Conservation (phyloP, 2,888 invertebrate genomes). For the Erebia palarica region DNA sequence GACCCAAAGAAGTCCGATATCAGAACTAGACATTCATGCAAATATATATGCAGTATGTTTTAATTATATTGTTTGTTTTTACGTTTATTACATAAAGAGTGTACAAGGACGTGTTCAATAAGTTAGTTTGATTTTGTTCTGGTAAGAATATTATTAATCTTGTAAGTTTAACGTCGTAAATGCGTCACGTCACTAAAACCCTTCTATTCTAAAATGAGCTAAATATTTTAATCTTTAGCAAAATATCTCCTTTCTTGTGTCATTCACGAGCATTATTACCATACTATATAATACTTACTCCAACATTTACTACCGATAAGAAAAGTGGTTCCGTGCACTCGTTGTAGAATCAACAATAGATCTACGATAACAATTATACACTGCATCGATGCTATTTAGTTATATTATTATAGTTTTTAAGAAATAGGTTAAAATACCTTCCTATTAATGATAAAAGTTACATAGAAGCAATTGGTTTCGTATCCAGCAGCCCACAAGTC, state of each 20-base stretch:
- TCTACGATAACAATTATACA: not conserved
- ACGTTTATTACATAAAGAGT: too few relatives aligned
- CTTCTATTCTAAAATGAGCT: not conserved
- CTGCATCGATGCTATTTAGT: not conserved
- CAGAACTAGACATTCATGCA: too few relatives aligned
- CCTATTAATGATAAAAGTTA: too few relatives aligned
- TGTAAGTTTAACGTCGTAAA: not conserved
- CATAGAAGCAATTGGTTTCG: too few relatives aligned
- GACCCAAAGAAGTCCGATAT: too few relatives aligned
- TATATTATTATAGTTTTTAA: not conserved
- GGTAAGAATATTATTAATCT: not conserved
- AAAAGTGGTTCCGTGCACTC: not conserved
- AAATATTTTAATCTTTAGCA: constrained; percentile 5
- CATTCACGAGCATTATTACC: not conserved
- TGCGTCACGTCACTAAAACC: not conserved
- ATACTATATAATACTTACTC: not conserved
- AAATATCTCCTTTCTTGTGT: constrained; percentile 2
- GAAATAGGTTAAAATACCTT: not conserved
- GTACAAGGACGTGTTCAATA: too few relatives aligned
- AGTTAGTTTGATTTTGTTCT: too few relatives aligned
- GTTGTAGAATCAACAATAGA: constrained; percentile 1
- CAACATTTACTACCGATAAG: constrained; percentile 11
- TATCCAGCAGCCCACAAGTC: too few relatives aligned
- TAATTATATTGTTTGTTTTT: too few relatives aligned
- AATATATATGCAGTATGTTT: too few relatives aligned